phyloP scores from a whole-genome alignment of 2,797 vertebrate species.

The Chloroceryle amazona region DNA sequence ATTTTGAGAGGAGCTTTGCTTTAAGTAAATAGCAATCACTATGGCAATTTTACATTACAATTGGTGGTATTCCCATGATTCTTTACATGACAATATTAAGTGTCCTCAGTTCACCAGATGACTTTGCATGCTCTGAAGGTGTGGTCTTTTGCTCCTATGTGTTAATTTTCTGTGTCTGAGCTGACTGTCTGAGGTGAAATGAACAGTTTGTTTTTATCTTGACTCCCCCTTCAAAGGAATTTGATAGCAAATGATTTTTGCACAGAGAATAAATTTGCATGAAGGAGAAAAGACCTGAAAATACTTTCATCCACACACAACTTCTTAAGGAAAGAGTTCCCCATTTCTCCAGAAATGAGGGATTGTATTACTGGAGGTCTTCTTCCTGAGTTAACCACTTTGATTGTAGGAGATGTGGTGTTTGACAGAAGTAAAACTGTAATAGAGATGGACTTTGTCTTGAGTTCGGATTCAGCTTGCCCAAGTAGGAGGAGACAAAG shows the following conservation, averaged over 20 bases:
- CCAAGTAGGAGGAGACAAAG: background rate
- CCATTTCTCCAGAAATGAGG: background rate
- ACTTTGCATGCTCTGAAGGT: conserved; percentile 33
- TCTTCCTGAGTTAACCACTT: background rate
- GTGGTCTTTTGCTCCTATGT: background rate
- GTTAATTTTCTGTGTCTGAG: background rate
- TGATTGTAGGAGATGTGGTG: background rate
- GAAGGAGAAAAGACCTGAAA: background rate
- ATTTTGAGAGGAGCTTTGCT: background rate
- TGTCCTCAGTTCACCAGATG: conserved; percentile 77
- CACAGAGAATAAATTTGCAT: background rate
- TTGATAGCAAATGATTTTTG: background rate
- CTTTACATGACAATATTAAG: background rate
- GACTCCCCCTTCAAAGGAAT: background rate
- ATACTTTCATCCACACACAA: background rate
- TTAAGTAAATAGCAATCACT: background rate
- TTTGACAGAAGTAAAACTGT: background rate
- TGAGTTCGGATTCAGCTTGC: background rate
- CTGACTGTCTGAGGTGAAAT: background rate
- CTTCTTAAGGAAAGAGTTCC: background rate
- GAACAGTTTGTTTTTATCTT: background rate
- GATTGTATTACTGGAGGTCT: background rate
- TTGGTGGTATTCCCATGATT: background rate
- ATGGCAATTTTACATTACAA: background rate
- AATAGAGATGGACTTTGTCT: background rate